Percentiles rank a stretch among this genome's conserved stretches.
Conservation (phyloP, 2,113 vertebrate genomes). For the Chionomys nivalis region DNA sequence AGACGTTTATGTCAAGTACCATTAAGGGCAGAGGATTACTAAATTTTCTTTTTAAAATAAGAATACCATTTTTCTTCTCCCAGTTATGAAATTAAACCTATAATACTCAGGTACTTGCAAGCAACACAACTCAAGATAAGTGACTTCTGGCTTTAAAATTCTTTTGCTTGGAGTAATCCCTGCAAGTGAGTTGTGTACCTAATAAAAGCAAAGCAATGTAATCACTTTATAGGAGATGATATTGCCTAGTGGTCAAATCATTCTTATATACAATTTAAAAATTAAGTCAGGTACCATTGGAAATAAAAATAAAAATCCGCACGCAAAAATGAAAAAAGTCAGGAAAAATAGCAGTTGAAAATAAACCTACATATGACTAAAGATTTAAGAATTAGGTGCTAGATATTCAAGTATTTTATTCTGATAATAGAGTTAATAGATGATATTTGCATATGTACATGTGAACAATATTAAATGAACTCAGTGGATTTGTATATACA, state of each 20-base stretch:
- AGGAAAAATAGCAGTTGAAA: background rate
- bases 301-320: background rate
- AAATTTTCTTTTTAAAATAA: background rate
- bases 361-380: background rate
- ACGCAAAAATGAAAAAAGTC: background rate
- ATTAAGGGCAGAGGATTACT: background rate
- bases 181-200: background rate
- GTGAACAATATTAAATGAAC: background rate
- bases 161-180: background rate
- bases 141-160: background rate
- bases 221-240: background rate
- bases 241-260: background rate
- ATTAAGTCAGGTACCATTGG: background rate
- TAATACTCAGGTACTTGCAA: background rate
- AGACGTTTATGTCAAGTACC: background rate
- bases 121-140: background rate
- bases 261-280: background rate
- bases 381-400: background rate
- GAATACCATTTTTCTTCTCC: background rate
- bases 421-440: background rate
- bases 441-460: background rate
- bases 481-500: background rate
- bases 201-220: background rate
- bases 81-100: background rate
- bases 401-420: constrained; percentile 14